These are phyloP conservation scores for Gymnobelideus leadbeateri DNA, from an alignment of 2,113 vertebrate genomes.

Conservation along the genomic window DNA sequence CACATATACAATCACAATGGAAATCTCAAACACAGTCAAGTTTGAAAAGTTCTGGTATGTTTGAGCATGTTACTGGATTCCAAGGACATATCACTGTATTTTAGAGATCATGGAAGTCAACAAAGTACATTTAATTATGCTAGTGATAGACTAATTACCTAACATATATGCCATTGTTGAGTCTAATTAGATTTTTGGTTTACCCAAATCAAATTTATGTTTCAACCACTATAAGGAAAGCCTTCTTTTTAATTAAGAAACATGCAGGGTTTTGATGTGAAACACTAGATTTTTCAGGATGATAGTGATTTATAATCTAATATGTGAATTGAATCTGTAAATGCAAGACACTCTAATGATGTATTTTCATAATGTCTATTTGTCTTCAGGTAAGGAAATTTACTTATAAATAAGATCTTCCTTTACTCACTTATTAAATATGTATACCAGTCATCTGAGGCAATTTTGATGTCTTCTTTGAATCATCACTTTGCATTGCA, in stretches of 20 bases:
- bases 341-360: constrained; percentile 77
- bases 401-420: constrained; percentile 71
- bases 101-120: background rate
- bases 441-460: background rate
- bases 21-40: background rate
- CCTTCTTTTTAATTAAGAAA: background rate
- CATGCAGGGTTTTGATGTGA: background rate
- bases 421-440: constrained; percentile 50
- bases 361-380: constrained; percentile 74
- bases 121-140: background rate
- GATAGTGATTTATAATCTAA: background rate
- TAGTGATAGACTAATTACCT: background rate
- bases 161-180: background rate
- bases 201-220: background rate
- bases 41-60: background rate
- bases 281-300: background rate
- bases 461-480: background rate
- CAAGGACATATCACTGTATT: background rate
- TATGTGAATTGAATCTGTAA: background rate
- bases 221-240: background rate
- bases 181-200: background rate
- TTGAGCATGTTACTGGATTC: background rate
- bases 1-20: background rate
- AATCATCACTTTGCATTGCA: background rate
- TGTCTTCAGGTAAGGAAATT: constrained; percentile 61